These are phyloP conservation scores for Conger conger DNA, from an alignment of 2,113 vertebrate species.

Conservation along the genomic window DNA sequence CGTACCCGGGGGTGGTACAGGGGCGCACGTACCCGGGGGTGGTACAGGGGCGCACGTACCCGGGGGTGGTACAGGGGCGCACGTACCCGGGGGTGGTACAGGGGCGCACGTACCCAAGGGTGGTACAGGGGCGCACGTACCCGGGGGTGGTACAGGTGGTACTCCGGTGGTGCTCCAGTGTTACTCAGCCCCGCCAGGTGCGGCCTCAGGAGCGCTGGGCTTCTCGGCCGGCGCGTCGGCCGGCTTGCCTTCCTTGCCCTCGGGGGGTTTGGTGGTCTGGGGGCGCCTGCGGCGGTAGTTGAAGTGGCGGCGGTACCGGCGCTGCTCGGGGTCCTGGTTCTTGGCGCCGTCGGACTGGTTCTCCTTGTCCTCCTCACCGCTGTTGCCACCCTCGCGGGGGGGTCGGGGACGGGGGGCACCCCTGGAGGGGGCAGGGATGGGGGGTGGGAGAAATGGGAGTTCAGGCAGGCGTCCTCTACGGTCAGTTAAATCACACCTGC, in stretches of 20 bases:
- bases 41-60: too few relatives aligned
- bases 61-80: too few relatives aligned
- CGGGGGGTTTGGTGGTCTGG: conserved; percentile 91
- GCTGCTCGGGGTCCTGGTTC: conserved; percentile 92
- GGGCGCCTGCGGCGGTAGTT: conserved; percentile 98
- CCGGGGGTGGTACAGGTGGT: conserved; percentile 98
- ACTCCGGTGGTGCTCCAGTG: conserved; percentile 76
- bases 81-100: too few relatives aligned
- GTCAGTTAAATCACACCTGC: too few relatives aligned
- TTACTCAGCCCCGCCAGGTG: conserved; percentile 99
- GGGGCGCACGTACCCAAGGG: too few relatives aligned
- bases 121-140: conserved; percentile 55
- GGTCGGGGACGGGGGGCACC: conserved; percentile 95
- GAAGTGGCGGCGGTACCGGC: conserved; percentile 93
- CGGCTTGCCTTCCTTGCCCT: conserved; percentile 95
- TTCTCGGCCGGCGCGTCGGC: conserved; percentile 94
- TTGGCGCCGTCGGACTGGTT: conserved; percentile 91
- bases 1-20: too few relatives aligned
- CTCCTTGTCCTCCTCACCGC: conserved; percentile 97
- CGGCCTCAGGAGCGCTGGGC: conserved; percentile 98
- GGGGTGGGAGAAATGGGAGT: background rate
- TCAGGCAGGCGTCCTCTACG: background rate
- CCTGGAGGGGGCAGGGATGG: conserved; percentile 53
- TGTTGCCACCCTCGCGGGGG: conserved; percentile 74
- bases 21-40: too few relatives aligned